These are phyloP conservation scores for Spialia ferax DNA, from an alignment of 2,888 invertebrate species.

Conservation along the genomic window DNA sequence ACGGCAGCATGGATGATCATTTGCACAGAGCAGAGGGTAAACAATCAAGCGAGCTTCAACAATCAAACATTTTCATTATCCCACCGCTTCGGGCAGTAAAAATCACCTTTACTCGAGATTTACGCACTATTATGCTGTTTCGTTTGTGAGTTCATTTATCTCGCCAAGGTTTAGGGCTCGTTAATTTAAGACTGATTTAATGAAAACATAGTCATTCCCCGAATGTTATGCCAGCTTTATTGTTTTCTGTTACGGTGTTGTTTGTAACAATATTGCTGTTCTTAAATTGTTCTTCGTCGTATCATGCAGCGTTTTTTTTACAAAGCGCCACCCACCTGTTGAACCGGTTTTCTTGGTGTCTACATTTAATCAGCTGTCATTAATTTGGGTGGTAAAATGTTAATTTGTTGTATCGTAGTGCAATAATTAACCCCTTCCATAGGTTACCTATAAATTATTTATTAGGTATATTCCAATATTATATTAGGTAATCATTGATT, in stretches of 20 bases:
- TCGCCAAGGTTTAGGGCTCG: constrained; percentile 56
- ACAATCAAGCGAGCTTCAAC: constrained; percentile 69
- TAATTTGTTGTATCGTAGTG: neutral
- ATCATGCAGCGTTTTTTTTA: neutral
- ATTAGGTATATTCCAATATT: no score
- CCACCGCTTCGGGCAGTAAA: constrained; percentile 57
- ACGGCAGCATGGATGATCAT: constrained; percentile 54
- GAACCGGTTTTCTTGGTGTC: constrained; percentile 1
- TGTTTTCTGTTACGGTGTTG: constrained; percentile 8
- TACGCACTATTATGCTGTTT: constrained; percentile 63
- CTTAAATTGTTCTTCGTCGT: neutral
- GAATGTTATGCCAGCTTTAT: constrained; percentile 1
- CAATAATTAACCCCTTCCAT: neutral
- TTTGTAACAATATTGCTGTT: constrained; percentile 7
- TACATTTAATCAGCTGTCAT: constrained; percentile 8
- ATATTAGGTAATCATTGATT: no score
- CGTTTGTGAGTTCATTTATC: constrained; percentile 62
- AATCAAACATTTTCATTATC: constrained; percentile 71
- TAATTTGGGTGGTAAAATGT: constrained; percentile 2
- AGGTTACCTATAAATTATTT: neutral
- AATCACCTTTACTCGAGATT: constrained; percentile 66
- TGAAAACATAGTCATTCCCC: constrained; percentile 25
- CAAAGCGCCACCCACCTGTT: constrained; percentile 8
- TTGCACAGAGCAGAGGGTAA: constrained; percentile 59
- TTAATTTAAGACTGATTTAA: constrained; percentile 56